Evolutionary conservation across 2,888 invertebrate species (phyloP).

Genomic region (Ellobium chinense): DNA sequence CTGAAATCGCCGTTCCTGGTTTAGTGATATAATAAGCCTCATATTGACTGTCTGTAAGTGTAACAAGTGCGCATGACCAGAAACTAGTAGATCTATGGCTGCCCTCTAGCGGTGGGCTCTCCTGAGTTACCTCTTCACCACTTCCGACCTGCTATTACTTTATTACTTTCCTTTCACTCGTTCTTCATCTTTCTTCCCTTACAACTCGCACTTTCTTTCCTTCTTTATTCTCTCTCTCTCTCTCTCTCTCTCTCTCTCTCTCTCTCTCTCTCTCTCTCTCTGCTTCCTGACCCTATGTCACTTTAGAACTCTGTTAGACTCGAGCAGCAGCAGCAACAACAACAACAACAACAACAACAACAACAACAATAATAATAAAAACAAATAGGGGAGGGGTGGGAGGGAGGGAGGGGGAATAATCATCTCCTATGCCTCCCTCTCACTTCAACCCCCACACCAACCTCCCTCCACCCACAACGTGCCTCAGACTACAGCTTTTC

Average conservation of each 20-base stretch:
- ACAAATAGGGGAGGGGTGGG: too few species aligned
- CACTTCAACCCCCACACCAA: background rate
- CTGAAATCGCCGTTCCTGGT: too few species aligned
- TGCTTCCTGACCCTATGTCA: background rate
- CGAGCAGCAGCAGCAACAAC: too few species aligned
- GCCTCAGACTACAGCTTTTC: background rate
- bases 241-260: slow-evolving; percentile 11
- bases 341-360: too few species aligned
- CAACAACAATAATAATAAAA: too few species aligned
- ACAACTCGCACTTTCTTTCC: background rate
- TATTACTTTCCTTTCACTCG: background rate
- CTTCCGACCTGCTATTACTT: too few species aligned
- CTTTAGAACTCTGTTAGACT: background rate
- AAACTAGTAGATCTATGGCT: too few species aligned
- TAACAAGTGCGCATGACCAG: too few species aligned
- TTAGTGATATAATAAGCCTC: too few species aligned
- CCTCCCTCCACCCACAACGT: background rate
- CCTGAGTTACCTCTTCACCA: background rate
- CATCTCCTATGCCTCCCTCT: background rate
- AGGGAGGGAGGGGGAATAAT: too few species aligned
- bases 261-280: slow-evolving; percentile 34
- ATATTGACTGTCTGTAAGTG: too few species aligned
- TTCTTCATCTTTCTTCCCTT: background rate
- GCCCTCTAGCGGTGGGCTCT: too few species aligned
- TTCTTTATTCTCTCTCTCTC: background rate